Evolutionary conservation across 2,113 vertebrate species (phyloP).

Genomic region (Spea bombifrons): DNA sequence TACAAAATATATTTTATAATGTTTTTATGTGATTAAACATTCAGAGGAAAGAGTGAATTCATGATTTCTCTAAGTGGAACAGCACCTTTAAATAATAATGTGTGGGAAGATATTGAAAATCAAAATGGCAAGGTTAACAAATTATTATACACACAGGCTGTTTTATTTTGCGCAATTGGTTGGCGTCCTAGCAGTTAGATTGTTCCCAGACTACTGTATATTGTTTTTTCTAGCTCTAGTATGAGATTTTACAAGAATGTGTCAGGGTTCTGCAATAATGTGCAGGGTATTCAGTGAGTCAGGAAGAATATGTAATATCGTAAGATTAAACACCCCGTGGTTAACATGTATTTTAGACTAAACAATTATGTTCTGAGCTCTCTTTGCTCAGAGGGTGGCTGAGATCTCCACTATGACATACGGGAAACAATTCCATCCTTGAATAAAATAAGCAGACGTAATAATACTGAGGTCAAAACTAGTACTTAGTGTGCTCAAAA

Average conservation of each 20-base stretch:
- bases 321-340: slow-evolving; percentile 36
- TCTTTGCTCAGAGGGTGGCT: slow-evolving; percentile 36
- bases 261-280: slow-evolving; percentile 33
- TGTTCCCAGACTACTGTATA: slow-evolving; percentile 41
- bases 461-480: slow-evolving; percentile 14
- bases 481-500: too few relatives aligned
- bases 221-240: slow-evolving; percentile 36
- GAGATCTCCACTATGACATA: slow-evolving; percentile 42
- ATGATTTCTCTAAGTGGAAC: too few relatives aligned
- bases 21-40: too few relatives aligned
- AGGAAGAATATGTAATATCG: slow-evolving; percentile 42
- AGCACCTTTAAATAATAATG: too few relatives aligned
- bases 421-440: slow-evolving; percentile 32
- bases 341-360: slow-evolving; percentile 44
- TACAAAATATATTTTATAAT: too few relatives aligned
- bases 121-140: too few relatives aligned
- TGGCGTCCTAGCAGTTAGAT: slow-evolving; percentile 17
- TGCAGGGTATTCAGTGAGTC: slow-evolving; percentile 23
- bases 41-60: too few relatives aligned
- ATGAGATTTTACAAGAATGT: slow-evolving; percentile 42
- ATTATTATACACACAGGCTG: neutral
- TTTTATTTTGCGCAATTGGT: slow-evolving; percentile 8
- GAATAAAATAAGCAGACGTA: slow-evolving; percentile 33
- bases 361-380: slow-evolving; percentile 32
- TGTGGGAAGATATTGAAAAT: too few relatives aligned